A percentile compares a stretch with the other conserved stretches of the same genome.
These are phyloP conservation scores for Manis pentadactyla DNA, from an alignment of 2,797 vertebrate genomes.

Conservation along the genomic window DNA sequence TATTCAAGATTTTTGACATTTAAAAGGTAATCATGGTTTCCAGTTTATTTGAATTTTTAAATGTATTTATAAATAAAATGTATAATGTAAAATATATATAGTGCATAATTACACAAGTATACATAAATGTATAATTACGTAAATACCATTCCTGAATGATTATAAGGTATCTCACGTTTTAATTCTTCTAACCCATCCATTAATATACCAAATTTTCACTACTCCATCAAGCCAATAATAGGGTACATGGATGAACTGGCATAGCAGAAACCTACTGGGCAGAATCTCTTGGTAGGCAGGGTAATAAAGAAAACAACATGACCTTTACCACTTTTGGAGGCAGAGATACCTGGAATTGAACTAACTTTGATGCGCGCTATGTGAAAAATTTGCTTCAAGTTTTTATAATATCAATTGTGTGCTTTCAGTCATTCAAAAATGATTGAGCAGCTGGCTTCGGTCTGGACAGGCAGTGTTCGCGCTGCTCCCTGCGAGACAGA, in stretches of 20 bases:
- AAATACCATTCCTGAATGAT: neutral
- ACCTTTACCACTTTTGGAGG: neutral
- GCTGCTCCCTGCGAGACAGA: neutral
- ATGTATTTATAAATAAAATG: neutral
- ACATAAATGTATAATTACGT: neutral
- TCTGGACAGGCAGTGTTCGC: too few relatives aligned
- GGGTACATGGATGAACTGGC: neutral
- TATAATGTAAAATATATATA: neutral
- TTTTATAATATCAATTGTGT: neutral
- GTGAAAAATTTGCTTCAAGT: neutral
- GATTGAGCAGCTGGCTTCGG: too few relatives aligned
- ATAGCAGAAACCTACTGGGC: neutral
- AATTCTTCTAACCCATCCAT: neutral
- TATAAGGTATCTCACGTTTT: neutral
- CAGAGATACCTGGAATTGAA: neutral
- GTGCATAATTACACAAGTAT: neutral
- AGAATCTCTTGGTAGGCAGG: neutral
- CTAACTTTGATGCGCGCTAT: neutral
- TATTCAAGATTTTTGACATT: neutral
- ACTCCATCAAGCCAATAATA: neutral
- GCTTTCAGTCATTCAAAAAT: neutral
- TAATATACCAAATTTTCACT: neutral
- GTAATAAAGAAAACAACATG: neutral
- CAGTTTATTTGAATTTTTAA: neutral
- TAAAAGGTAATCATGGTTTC: neutral